Evolutionary conservation across 2,797 vertebrate species (phyloP).

Genomic region (Eutrigla gurnardus): DNA sequence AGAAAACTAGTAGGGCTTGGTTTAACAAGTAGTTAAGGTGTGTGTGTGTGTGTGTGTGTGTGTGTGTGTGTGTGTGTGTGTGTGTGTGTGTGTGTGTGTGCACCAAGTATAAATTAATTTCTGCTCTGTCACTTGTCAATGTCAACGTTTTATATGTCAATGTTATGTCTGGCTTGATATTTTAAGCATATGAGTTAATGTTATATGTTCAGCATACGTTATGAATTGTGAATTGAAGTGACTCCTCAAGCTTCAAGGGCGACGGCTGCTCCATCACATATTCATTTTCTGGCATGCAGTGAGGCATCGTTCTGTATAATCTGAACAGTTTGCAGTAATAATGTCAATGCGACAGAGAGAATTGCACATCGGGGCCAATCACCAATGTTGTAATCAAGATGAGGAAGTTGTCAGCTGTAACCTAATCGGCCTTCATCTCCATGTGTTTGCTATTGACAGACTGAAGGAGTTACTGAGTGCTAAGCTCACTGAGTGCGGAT

Average conservation of each 20-base stretch:
- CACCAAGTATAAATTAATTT: no score
- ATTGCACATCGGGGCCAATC: not conserved
- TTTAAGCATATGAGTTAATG: not conserved
- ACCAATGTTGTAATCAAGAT: not conserved
- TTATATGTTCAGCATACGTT: not conserved
- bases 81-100: no score
- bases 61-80: no score
- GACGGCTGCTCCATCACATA: not conserved
- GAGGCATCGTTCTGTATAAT: not conserved
- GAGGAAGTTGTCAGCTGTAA: not conserved
- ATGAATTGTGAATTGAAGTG: not conserved
- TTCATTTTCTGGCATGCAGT: not conserved
- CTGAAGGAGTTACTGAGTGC: conserved; percentile 96
- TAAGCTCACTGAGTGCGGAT: conserved; percentile 97
- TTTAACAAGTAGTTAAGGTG: not conserved
- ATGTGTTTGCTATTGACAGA: conserved; percentile 70
- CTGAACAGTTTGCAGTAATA: not conserved
- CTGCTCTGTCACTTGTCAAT: not conserved
- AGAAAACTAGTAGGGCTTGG: not conserved
- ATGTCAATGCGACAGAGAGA: not conserved
- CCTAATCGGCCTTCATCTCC: not conserved
- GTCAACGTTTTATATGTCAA: not conserved
- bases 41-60: no score
- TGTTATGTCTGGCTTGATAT: not conserved
- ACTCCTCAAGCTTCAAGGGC: not conserved